Percentiles rank a stretch among this genome's conserved stretches.
These are phyloP conservation scores for Lomographa bimaculata DNA, from an alignment of 2,888 invertebrate species.

Conservation along the genomic window DNA sequence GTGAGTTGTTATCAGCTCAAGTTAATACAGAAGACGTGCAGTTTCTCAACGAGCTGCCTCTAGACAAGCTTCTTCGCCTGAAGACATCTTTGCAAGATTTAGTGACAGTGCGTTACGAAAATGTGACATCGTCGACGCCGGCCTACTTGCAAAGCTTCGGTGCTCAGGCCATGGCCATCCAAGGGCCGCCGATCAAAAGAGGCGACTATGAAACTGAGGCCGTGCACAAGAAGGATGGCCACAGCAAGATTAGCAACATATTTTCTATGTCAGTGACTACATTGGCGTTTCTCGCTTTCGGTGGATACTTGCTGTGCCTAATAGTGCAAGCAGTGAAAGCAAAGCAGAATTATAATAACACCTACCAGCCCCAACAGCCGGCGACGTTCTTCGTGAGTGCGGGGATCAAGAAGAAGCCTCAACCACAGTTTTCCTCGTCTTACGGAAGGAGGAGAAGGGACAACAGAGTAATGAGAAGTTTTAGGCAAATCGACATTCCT, in stretches of 20 bases:
- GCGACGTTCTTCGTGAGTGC: conserved; percentile 65
- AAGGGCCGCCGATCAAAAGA: conserved; percentile 60
- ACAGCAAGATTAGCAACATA: conserved; percentile 87
- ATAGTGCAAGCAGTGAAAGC: conserved; percentile 89
- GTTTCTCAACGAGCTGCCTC: conserved; percentile 86
- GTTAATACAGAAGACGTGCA: conserved; percentile 62
- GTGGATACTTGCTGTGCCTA: conserved; percentile 91
- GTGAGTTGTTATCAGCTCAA: conserved; percentile 42
- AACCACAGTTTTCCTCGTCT: conserved; percentile 63
- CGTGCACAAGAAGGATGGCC: conserved; percentile 69
- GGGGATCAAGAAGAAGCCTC: conserved; percentile 73
- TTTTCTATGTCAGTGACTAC: conserved; percentile 91
- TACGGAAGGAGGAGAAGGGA: conserved; percentile 63
- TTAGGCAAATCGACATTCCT: conserved; percentile 52
- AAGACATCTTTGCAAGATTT: conserved; percentile 71
- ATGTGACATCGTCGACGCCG: conserved; percentile 50
- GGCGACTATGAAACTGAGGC: conserved; percentile 74
- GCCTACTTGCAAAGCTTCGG: conserved; percentile 58
- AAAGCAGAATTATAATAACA: conserved; percentile 70
- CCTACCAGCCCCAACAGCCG: conserved; percentile 55
- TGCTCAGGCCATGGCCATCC: conserved; percentile 70
- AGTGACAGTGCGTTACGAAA: conserved; percentile 49
- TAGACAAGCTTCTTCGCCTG: conserved; percentile 87
- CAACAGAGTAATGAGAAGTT: conserved; percentile 41
- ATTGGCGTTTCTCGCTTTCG: conserved; percentile 92